phyloP scores from a whole-genome alignment of 2,888 invertebrate species.

The Melanostoma scalare region DNA sequence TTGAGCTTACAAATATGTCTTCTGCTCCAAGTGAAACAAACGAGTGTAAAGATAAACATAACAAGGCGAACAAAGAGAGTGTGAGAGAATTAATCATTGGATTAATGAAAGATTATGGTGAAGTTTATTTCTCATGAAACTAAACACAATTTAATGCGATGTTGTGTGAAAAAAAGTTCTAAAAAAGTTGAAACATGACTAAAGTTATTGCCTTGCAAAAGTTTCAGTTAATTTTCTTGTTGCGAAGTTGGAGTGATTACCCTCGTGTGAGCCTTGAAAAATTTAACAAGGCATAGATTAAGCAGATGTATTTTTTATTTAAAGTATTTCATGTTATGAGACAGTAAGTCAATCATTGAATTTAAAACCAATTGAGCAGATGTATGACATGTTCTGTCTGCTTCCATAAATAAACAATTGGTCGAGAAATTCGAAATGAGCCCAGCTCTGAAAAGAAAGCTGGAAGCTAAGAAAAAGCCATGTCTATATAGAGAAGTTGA shows the following conservation, averaged over 20 bases:
- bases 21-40: constrained; percentile 28
- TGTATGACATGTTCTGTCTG: too few relatives aligned
- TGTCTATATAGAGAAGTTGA: too few relatives aligned
- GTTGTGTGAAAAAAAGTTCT: constrained; percentile 6
- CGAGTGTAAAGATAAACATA: constrained; percentile 4
- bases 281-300: neutral
- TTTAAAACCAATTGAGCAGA: too few relatives aligned
- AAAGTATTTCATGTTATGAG: too few relatives aligned
- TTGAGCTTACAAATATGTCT: constrained; percentile 12
- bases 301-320: too few relatives aligned
- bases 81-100: constrained; percentile 65
- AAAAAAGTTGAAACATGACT: constrained; percentile 20
- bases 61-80: constrained; percentile 40
- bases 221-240: constrained; percentile 44
- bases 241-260: constrained; percentile 37
- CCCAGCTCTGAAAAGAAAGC: too few relatives aligned
- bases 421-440: too few relatives aligned
- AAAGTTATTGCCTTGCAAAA: constrained; percentile 43
- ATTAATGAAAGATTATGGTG: constrained; percentile 61
- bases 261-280: constrained; percentile 35
- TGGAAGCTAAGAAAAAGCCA: too few relatives aligned
- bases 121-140: constrained; percentile 58
- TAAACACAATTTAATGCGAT: constrained; percentile 14
- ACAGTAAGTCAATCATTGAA: too few relatives aligned
- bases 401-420: too few relatives aligned